Base-by-base conservation (phyloP, 2,888 invertebrate species). In the Hypercompe scribonia region DNA sequence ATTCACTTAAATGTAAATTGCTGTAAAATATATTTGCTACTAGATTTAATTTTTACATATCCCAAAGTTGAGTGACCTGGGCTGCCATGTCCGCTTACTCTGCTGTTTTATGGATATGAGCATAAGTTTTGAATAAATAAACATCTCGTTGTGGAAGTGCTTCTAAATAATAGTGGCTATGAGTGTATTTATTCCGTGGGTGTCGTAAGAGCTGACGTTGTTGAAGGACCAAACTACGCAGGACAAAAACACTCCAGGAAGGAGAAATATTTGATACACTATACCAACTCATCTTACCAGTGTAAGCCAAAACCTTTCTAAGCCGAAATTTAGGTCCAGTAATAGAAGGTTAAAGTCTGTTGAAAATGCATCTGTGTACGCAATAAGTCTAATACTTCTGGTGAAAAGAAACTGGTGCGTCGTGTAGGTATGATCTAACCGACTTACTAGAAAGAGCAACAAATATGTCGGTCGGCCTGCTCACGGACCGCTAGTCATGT, bases 401-500 rank as follows among this genome's bases (percentile, higher is more conserved):
- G 77, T n/a, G n/a, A n/a, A 65, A 71, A 61, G 28, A 61, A 31
- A 7, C 18, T 28, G 18, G 15, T 18, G n/a, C 1, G 42, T 2
- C 71, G 70, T 70, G 76, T 81, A 78, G 80, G 69, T 80, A 83
- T 81, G 81, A 81, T 87, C 78, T 80, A 84, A 88, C 85, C 81
- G 82, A 84, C 79, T 87, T 74, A 75, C 71, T 79, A 28, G 13
- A 24, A 24, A 24, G 36, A 5, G 8, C 3, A 5, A 3, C 15
- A 58, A 58, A 18, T 61, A 86, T 83, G 82, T 85, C 77, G 81
- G 86, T 75, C 86, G 73, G 61, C 50, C 65, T 68, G 67, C 65
- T 76, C 76, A 65, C 61, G 73, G 81, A 76, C 75, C 54, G 64
- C 67, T 54, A 78, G 78, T 78, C 74, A 75, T 80, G 86, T 84